Conservation (phyloP, 53 echinoderm and acorn worm genomes). For the Temnopleurus reevesii region DNA sequence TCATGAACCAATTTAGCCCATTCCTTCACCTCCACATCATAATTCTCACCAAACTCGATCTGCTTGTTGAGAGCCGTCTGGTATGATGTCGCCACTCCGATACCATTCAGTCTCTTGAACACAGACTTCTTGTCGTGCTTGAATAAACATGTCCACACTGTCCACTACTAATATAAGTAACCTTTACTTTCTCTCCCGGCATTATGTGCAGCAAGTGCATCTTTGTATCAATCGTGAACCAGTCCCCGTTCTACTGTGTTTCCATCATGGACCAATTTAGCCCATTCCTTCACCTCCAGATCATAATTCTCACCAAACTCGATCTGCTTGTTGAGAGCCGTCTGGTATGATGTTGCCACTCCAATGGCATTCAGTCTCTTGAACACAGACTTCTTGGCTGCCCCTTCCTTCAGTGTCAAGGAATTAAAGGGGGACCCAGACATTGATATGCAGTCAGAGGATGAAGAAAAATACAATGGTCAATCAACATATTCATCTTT, state of each 20-base stretch:
- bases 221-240: neutral
- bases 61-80: slow-evolving; percentile 43
- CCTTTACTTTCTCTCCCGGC: neutral
- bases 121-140: slow-evolving; percentile 57
- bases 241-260: neutral
- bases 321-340: slow-evolving; percentile 37
- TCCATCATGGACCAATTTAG: neutral
- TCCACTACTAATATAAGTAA: slow-evolving; percentile 60
- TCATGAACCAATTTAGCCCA: slow-evolving; percentile 33
- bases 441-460: too few relatives aligned
- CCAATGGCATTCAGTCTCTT: neutral
- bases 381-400: slow-evolving; percentile 10
- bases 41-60: slow-evolving; percentile 23
- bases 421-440: slow-evolving; percentile 34
- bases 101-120: neutral
- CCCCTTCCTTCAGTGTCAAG: slow-evolving; percentile 4
- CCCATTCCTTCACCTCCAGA: slow-evolving; percentile 62
- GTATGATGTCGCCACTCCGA: slow-evolving; percentile 18
- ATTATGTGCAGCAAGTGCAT: neutral
- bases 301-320: slow-evolving; percentile 49
- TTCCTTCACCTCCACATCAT: slow-evolving; percentile 57
- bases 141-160: slow-evolving; percentile 71
- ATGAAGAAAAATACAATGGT: too few relatives aligned
- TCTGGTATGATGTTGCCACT: slow-evolving; percentile 13
- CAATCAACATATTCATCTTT: too few relatives aligned